A percentile compares a stretch with the other conserved stretches of the same genome.
These are phyloP conservation scores for Euphonia xanthogaster DNA, from an alignment of 2,797 vertebrate species.

Conservation along the genomic window DNA sequence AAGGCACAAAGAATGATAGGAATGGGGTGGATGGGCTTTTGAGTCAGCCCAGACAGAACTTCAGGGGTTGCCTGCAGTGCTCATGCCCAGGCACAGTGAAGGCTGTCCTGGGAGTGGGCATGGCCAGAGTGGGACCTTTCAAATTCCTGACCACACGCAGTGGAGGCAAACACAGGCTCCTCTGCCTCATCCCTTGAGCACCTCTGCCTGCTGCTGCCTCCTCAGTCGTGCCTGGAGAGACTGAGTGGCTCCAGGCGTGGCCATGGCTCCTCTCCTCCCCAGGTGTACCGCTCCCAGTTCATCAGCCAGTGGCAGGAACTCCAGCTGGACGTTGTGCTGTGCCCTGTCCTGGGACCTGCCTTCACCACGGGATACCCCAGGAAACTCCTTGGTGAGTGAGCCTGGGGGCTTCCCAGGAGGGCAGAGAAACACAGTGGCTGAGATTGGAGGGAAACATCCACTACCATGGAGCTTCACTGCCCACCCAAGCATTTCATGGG, in stretches of 20 bases:
- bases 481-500: background rate
- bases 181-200: background rate
- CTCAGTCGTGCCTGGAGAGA: background rate
- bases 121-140: background rate
- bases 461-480: background rate
- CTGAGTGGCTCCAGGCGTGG: background rate
- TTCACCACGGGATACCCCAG: conserved; percentile 70
- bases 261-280: background rate
- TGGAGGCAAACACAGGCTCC: background rate
- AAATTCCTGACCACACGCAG: background rate
- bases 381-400: conserved; percentile 68
- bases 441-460: background rate
- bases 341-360: conserved; percentile 81
- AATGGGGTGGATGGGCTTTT: background rate
- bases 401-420: background rate
- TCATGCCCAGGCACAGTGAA: background rate
- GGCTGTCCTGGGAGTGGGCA: background rate
- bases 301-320: conserved; percentile 76
- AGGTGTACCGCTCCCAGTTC: conserved; percentile 80
- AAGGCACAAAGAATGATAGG: background rate
- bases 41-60: background rate
- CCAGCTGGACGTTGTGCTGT: conserved; percentile 83
- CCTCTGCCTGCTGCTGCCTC: background rate
- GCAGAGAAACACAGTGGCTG: background rate
- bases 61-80: background rate